Evolutionary conservation across 2,797 vertebrate species (phyloP), one percentile per base, ranked within the genome.

Genomic region (Phaenicophaeus curvirostris): DNA sequence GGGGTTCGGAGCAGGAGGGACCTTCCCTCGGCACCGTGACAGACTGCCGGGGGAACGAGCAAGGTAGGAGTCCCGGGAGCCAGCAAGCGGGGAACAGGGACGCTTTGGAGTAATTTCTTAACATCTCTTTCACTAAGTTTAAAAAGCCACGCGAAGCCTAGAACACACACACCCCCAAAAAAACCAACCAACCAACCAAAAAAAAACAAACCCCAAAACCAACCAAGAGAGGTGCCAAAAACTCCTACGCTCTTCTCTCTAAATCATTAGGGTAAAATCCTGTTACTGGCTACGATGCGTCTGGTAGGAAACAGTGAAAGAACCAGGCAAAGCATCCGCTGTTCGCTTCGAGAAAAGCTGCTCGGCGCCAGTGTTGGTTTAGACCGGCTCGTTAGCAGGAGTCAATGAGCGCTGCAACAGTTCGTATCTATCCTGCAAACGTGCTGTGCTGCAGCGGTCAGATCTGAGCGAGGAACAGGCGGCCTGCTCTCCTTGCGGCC

Each of bases 331-430:
- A 78, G 28, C 66, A 16, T 54, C 39, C 54, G 41, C 63, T 19
- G 21, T 4, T 5, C 1, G 13, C 72, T 53, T 50, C 31, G 11
- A 58, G 55, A 39, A 5, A 35, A 39, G 42, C 58, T 63, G 7
- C 76, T 83, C 61, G 57, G 41, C 23, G 15, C 8, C 55, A 16
- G 65, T 33, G 79, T 62, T 76, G 65, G 33, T 77, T 89, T 83
- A 79, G 37, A 48, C 30, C 1, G 7, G n/a, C 58, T 93, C 71
- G 51, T 89, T 69, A 61, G 53, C 4, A 42, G 65, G 62, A 92
- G 59, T 79, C 89, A 82, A 37, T 39, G 79, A 82, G 48, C 33
- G 63, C 63, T 44, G 65, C 68, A 37, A 85, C 78, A 67, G 53
- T 63, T 77, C 63, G 4, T 41, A 77, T 37, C 75, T 39, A 19